A percentile compares a stretch with the other conserved stretches of the same genome.
Evolutionary conservation across 2,888 invertebrate species (phyloP).

Genomic region (Drosophila pseudotalamancana): DNA sequence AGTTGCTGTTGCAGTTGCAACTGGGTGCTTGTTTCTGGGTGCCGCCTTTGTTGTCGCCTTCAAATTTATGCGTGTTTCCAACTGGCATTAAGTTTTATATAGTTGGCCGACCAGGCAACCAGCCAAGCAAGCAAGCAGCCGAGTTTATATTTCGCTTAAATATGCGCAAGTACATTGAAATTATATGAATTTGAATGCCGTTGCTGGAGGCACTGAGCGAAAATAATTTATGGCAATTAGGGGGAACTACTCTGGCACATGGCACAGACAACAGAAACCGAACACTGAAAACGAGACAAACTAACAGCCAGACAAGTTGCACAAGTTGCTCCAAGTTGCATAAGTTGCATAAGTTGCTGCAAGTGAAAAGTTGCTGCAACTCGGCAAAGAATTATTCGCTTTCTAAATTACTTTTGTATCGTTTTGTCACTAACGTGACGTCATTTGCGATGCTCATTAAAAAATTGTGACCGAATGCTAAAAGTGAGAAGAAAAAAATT

Average conservation of each 20-base stretch:
- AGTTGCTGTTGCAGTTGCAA: slow-evolving; percentile 14
- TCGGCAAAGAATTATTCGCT: slow-evolving; percentile 44
- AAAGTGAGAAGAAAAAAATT: slow-evolving; percentile 3
- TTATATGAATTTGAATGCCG: slow-evolving; percentile 41
- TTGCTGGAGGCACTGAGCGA: slow-evolving; percentile 13
- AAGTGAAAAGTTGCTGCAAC: slow-evolving; percentile 48
- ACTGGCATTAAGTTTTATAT: slow-evolving; percentile 45
- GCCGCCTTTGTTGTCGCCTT: slow-evolving; percentile 28
- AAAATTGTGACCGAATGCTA: slow-evolving; percentile 3
- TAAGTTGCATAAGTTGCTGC: slow-evolving; percentile 31
- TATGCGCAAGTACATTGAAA: slow-evolving; percentile 59
- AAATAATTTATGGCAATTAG: slow-evolving; percentile 74
- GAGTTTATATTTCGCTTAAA: slow-evolving; percentile 60
- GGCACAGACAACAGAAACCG: slow-evolving; percentile 1
- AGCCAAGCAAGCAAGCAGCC: not conserved
- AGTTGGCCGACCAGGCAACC: slow-evolving; percentile 32
- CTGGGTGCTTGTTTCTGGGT: slow-evolving; percentile 8
- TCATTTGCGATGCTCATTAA: slow-evolving; percentile 32
- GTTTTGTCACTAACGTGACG: slow-evolving; percentile 40
- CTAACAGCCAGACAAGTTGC: slow-evolving; percentile 11
- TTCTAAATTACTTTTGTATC: slow-evolving; percentile 46
- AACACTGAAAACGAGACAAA: slow-evolving; percentile 13
- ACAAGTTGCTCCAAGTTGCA: slow-evolving; percentile 11
- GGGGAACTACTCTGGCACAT: slow-evolving; percentile 20
- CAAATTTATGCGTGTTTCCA: slow-evolving; percentile 69